Evolutionary conservation across 2,888 invertebrate genomes (phyloP).

Genomic region (Deilephila elpenor): DNA sequence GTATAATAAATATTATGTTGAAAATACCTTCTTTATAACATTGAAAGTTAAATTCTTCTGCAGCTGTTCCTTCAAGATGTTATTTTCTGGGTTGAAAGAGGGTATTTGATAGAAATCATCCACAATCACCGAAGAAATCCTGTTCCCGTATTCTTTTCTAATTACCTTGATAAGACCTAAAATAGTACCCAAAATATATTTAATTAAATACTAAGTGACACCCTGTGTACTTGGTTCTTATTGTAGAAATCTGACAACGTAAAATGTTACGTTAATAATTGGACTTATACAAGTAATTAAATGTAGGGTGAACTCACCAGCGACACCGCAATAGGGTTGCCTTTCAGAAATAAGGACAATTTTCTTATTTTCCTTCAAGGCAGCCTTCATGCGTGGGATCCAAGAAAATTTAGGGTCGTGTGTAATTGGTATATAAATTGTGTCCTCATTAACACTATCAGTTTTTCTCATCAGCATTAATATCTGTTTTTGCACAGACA

Average conservation of each 20-base stretch:
- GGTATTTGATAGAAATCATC: constrained; percentile 73
- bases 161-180: constrained; percentile 89
- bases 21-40: constrained; percentile 71
- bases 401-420: constrained; percentile 59
- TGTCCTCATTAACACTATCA: constrained; percentile 34
- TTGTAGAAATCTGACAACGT: not conserved
- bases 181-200: constrained; percentile 14
- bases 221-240: too few species aligned
- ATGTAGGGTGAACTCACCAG: constrained; percentile 47
- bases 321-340: constrained; percentile 58
- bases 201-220: too few species aligned
- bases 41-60: constrained; percentile 87
- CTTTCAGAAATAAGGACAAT: constrained; percentile 59
- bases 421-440: constrained; percentile 52
- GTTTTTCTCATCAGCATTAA: constrained; percentile 55
- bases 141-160: constrained; percentile 83
- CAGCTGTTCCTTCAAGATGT: constrained; percentile 80
- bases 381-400: constrained; percentile 51
- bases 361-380: constrained; percentile 52
- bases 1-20: not conserved
- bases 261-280: not conserved
- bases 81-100: constrained; percentile 73
- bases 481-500: constrained; percentile 53
- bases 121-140: constrained; percentile 76
- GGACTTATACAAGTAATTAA: not conserved